Evolutionary conservation across 2,113 vertebrate genomes (phyloP), one percentile per base, ranked within the genome.

Genomic region (Monopterus albus): DNA sequence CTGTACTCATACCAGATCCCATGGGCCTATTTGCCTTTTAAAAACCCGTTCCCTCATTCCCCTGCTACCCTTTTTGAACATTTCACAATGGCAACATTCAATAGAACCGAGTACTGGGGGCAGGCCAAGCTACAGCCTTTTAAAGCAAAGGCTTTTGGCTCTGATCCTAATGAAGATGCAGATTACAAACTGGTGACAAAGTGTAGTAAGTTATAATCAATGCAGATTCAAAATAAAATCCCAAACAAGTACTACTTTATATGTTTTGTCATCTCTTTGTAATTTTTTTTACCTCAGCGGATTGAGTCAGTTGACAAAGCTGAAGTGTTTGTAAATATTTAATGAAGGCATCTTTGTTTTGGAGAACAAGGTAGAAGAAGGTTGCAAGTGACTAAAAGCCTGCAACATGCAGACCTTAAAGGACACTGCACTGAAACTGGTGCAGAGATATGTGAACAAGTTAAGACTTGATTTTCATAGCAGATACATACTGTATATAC

Each of bases 61-160:
- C 62, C 25, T 14, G 29, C 42, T 23, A 7, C 17, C 0, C 20
- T 25, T 50, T 53, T 61, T 42, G 14, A 40, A 29, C 20, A 28
- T 20, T 25, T 38, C 28, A 85, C 71, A 85, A 85, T 79, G 74
- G 45, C 39, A 36, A 36, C 70, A 72, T 83, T 81, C 53, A 87
- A 47, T 61, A 46, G 56, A 74, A 26, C 38, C 25, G 52, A 85
- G 45, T 64, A 47, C 43, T 62, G 49, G 42, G 52, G 67, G 64
- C 59, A 49, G 46, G 64, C 53, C 53, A 36, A 57, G 51, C 50
- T 56, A 18, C 45, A 21, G 39, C 74, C 49, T 68, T 58, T 84
- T 66, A 87, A 88, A 75, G 58, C 61, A 45, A 82, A 73, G 50
- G 70, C 46, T 63, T 87, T 80, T 78, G 60, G 79, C 70, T 75